Base-by-base conservation (phyloP, 2,888 invertebrate species). In the Asteroscopus sphinx region DNA sequence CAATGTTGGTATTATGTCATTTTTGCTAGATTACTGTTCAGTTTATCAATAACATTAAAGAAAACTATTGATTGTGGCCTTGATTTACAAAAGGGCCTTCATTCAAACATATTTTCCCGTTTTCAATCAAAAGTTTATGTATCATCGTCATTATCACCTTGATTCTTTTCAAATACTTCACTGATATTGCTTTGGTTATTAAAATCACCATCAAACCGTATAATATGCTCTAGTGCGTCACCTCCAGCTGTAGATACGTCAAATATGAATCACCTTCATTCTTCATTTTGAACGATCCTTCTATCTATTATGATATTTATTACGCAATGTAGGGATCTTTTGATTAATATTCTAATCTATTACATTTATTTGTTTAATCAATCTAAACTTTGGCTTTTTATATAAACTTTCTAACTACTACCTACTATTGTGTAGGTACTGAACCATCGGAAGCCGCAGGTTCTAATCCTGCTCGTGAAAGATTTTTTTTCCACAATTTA, bases 251-350 rank as follows among this genome's bases (percentile, higher is more conserved):
- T 42, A 39, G 46, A 42, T 52, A 46, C 42, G 46, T 59, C 51
- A 37, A 59, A 52, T 52, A 17, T 59, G 66, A 66, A 52, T 66
- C 66, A 44, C 9, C 35, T 35, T 17, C n/a, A 63, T 57, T 62
- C 16, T 17, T 48, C 44, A 21, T 13, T 15, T 21, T 33, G 8
- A 12, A 30, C 13, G 37, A 37, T 12, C 6, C 11, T 44, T 44
- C 26, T 57, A 44, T 21, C 21, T 37, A 35, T 33, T 12, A 45
- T 1, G 32, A 21, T 44, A 21, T 11, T 3, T 6, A 25, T 25
- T 25, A 40, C 13, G 25, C 12, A 25, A 13, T 40, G 1, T 4
- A 6, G 6, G 8, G 2, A n/a, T 39, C 5, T 0, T 21, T 37
- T 17, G 37, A 17, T 37, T 21, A 6, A 21, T 21, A 21, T 21